Conservation (phyloP, 2,113 vertebrate species). For the Peromyscus maniculatus region DNA sequence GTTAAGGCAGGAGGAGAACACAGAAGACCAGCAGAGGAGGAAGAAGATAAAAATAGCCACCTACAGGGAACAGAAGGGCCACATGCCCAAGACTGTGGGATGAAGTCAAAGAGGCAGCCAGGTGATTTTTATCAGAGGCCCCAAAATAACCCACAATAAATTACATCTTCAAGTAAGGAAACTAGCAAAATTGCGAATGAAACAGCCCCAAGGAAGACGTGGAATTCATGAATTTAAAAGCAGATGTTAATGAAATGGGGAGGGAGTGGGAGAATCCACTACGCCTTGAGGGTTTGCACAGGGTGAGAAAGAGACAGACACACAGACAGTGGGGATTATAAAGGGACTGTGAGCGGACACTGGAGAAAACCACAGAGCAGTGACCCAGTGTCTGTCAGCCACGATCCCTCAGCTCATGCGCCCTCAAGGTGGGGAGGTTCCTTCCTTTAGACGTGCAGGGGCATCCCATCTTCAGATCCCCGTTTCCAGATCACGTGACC, state of each 20-base stretch:
- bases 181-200: neutral
- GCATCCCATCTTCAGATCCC: neutral
- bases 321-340: too few relatives aligned
- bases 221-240: neutral
- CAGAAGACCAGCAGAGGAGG: neutral
- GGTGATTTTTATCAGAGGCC: neutral
- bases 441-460: neutral
- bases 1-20: neutral
- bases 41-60: neutral
- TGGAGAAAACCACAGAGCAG: neutral
- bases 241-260: neutral
- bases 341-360: neutral
- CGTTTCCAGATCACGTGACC: neutral
- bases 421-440: too few relatives aligned
- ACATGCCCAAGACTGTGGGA: neutral
- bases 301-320: neutral
- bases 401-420: neutral
- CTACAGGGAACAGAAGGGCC: neutral
- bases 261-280: neutral
- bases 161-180: neutral
- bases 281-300: neutral
- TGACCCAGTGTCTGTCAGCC: neutral
- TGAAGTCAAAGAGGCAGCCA: neutral
- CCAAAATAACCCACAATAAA: neutral
- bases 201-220: neutral